Base-by-base conservation (phyloP, 2,113 vertebrate species). In the Cathartes aura region DNA sequence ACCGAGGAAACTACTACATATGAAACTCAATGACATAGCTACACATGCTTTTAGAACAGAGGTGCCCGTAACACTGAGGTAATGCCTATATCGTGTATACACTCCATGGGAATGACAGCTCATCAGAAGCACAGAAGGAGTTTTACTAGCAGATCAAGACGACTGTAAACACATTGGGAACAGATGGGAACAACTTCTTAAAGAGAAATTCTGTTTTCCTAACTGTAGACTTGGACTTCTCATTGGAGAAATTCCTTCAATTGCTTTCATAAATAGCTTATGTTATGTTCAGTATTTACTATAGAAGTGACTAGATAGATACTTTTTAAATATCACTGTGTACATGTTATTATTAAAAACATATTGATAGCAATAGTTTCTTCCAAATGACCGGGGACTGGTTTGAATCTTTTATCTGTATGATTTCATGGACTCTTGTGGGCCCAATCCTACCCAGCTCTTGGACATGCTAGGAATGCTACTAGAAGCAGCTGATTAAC, bases 121-220 rank as follows among this genome's bases (percentile, higher is more conserved):
- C n/a, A 34, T 45, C 81, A 60, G 73, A 43, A 40, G 34, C 87
- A 70, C 26, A 32, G 53, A 76, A 82, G 29, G 45, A 48, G 62
- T 90, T 82, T 73, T 90, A 67, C 89, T 52, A 89, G 58, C 22
- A 58, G 67, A 81, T 42, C 56, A 58, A 62, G 84, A 91, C 32
- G 38, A 50, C 24, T 5, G 1, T 40, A 76, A 93, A 66, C 66
- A 88, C n/a, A 29, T 7, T 30, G 53, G 88, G 81, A 96, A 90
- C 48, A 91, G 66, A 85, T 60, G 74, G 78, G 26, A 91, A 62
- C 36, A 58, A 50, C 81, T 75, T 68, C 48, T 64, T 80, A 34
- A 53, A 76, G n/a, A 87, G 26, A 89, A 87, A 56, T 29, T 62
- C 36, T 79, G 32, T 82, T 91, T 72, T 68, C 62, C 38, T 62